These are phyloP conservation scores for Plebejus argus DNA, from an alignment of 2,888 invertebrate genomes.

Conservation along the genomic window DNA sequence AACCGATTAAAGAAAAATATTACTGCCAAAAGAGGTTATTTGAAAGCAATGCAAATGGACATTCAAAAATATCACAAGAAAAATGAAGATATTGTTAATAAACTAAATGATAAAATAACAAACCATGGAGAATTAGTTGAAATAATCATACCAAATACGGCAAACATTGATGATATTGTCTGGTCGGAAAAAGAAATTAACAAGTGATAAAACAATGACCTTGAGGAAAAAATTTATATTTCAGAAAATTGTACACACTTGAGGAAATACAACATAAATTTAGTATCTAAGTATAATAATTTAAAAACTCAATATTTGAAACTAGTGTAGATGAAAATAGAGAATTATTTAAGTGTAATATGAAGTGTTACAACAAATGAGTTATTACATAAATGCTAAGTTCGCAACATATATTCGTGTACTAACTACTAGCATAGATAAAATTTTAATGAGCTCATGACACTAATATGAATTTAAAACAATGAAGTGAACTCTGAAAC, in stretches of 20 bases:
- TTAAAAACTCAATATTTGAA: constrained; percentile 63
- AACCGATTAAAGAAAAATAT: constrained; percentile 62
- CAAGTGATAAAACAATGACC: constrained; percentile 55
- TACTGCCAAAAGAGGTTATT: constrained; percentile 66
- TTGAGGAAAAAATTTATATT: constrained; percentile 77
- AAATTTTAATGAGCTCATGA: constrained; percentile 28
- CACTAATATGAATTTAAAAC: constrained; percentile 31
- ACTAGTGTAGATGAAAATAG: constrained; percentile 71
- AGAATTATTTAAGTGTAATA: constrained; percentile 51
- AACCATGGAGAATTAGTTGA: constrained; percentile 56
- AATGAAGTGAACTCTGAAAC: constrained; percentile 27
- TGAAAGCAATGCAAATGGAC: constrained; percentile 70
- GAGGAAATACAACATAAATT: constrained; percentile 76
- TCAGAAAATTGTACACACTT: constrained; percentile 79
- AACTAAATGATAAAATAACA: constrained; percentile 60
- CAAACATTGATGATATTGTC: constrained; percentile 52
- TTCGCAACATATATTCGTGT: constrained; percentile 54
- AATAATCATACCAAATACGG: constrained; percentile 47
- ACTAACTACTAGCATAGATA: constrained; percentile 54
- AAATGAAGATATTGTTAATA: constrained; percentile 62
- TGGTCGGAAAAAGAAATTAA: constrained; percentile 60
- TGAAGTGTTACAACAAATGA: constrained; percentile 57
- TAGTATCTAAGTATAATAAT: constrained; percentile 55
- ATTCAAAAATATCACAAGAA: constrained; percentile 71
- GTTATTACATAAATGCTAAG: constrained; percentile 49